Conservation (phyloP, 2,888 invertebrate genomes). For the Isotomurus palustris region DNA sequence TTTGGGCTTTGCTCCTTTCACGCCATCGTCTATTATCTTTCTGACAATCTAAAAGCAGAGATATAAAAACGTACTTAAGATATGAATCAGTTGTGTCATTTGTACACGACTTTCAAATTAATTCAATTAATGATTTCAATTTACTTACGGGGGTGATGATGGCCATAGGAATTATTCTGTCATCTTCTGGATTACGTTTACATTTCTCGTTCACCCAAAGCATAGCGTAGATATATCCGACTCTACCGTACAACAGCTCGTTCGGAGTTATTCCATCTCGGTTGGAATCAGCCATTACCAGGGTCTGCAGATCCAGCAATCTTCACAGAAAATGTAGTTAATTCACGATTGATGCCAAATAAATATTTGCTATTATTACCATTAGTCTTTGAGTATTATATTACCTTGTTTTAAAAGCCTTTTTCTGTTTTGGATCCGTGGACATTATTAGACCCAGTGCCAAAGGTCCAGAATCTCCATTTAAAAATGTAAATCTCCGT, state of each 20-base stretch:
- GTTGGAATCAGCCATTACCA: slow-evolving; percentile 52
- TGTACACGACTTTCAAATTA: no score
- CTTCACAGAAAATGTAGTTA: background rate
- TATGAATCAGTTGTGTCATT: slow-evolving; percentile 14
- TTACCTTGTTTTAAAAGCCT: slow-evolving; percentile 50
- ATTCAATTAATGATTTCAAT: no score
- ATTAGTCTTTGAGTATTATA: slow-evolving; percentile 45
- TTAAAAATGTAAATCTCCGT: slow-evolving; percentile 61
- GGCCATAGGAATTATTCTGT: background rate
- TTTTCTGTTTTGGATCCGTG: slow-evolving; percentile 55
- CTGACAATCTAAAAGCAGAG: slow-evolving; percentile 55
- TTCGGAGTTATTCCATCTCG: slow-evolving; percentile 61
- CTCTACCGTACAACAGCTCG: slow-evolving; percentile 79
- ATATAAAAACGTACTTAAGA: background rate
- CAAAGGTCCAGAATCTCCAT: slow-evolving; percentile 65
- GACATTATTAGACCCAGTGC: slow-evolving; percentile 59
- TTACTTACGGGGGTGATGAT: no score
- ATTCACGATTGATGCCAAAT: background rate
- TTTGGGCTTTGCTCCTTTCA: background rate
- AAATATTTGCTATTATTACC: background rate
- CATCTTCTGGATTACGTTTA: slow-evolving; percentile 6
- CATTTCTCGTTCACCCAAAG: slow-evolving; percentile 61
- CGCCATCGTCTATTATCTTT: slow-evolving; percentile 55
- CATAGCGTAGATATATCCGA: slow-evolving; percentile 74
- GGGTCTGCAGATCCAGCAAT: slow-evolving; percentile 56